Evolutionary conservation across 2,113 vertebrate species (phyloP).

Genomic region (Himantopus leucocephalus): DNA sequence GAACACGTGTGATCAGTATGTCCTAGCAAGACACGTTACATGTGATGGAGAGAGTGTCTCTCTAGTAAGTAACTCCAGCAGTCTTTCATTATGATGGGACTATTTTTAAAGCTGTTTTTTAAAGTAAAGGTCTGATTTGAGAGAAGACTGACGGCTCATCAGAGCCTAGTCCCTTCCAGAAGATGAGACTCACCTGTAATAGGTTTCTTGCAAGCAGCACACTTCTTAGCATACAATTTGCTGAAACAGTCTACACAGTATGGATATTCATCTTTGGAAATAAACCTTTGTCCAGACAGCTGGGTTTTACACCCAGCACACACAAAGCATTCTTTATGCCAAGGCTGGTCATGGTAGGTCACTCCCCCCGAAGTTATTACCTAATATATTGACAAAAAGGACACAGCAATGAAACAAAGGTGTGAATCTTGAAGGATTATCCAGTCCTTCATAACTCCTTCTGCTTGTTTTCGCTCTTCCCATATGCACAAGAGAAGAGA

Average conservation of each 20-base stretch:
- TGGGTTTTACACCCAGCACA: constrained; percentile 75
- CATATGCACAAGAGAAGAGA: neutral
- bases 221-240: constrained; percentile 72
- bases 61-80: neutral
- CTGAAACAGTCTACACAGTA: constrained; percentile 80
- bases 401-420: neutral
- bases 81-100: neutral
- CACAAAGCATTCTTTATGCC: constrained; percentile 81
- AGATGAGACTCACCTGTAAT: constrained; percentile 71
- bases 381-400: constrained; percentile 50
- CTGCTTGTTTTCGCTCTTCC: neutral
- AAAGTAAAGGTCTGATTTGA: neutral
- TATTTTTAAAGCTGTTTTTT: neutral
- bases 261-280: constrained; percentile 75
- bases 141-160: neutral
- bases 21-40: neutral
- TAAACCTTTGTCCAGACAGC: constrained; percentile 73
- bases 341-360: constrained; percentile 73
- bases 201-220: constrained; percentile 71
- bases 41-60: neutral
- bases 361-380: constrained; percentile 75
- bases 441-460: neutral
- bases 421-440: neutral
- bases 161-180: neutral
- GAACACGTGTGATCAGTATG: rapidly evolving